Evolutionary conservation across 2,888 invertebrate species (phyloP), one percentile per base, ranked within the genome.

Genomic region (Gymnocheta viridis): DNA sequence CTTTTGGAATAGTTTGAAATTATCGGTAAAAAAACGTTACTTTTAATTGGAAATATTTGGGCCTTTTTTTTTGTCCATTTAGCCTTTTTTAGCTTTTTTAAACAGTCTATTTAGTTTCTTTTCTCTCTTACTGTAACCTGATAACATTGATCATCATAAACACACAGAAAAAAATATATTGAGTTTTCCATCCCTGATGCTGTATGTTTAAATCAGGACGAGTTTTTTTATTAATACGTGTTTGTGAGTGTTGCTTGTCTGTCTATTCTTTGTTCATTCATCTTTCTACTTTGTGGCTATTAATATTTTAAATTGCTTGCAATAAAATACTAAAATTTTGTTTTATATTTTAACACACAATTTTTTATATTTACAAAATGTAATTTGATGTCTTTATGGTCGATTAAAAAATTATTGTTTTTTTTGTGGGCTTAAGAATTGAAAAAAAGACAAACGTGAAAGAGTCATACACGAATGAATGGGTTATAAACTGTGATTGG

Each of bases 381-480:
- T 76, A 87, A 87, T 88, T 87, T 88, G 88, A 90, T 89, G 87
- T 88, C 88, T 88, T 89, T 88, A 89, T 89, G 89, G 87, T 88
- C 89, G 87, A 90, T 90, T 90, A 88, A 86, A 79, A 84, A 85
- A 82, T 86, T 86, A 85, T 79, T 84, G 77, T 77, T 72, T 83
- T 72, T 83, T 72, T 76, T 79, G 77, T 82, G 77, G 66, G 58
- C 58, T 69, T 54, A 44, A 69, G 60, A 69, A 56, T 67, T 24
- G 14, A 5, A 19, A 24, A 64, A 60, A 22, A 66, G 17, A 22
- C 35, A 60, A 58, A 19, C 2, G 4, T 17, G 14, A 41, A 73
- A 10, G 14, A 62, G 32, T 24, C 12, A 47, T 2, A 32, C 14
- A 62, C 56, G 47, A 76, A 38, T 66, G 41, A 72, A 82, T 66